Conservation (phyloP, 2,797 vertebrate genomes). For the Enteromius trimaculatus region DNA sequence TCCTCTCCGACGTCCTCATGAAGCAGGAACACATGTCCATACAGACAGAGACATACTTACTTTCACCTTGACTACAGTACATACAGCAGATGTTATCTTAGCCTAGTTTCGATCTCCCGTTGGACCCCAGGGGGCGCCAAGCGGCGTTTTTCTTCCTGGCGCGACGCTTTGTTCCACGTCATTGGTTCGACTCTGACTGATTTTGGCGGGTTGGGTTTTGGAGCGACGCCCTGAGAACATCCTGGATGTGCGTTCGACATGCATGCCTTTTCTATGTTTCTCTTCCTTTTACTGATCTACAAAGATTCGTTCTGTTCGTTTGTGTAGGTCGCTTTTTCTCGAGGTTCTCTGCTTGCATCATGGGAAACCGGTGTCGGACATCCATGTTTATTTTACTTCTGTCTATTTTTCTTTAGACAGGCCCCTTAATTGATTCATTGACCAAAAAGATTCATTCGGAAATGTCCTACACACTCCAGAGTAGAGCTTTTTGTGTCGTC, state of each 20-base stretch:
- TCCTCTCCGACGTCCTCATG: conserved; percentile 49
- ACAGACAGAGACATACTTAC: conserved; percentile 20
- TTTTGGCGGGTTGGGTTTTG: conserved; percentile 20
- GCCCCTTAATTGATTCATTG: not conserved
- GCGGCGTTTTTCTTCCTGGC: not conserved
- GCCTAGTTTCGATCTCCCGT: conserved; percentile 39
- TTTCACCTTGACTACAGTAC: conserved; percentile 3
- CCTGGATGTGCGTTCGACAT: conserved; percentile 50
- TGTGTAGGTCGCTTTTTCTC: conserved; percentile 12
- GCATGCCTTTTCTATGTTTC: conserved; percentile 55
- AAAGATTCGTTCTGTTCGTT: not conserved
- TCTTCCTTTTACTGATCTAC: conserved; percentile 25
- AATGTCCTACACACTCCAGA: not conserved
- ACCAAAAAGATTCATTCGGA: not conserved
- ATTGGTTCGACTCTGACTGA: not conserved
- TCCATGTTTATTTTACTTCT: not conserved
- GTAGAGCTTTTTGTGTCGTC: not conserved
- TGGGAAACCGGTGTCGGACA: not conserved
- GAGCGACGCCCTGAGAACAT: conserved; percentile 23
- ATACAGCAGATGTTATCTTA: conserved; percentile 37
- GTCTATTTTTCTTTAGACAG: not conserved
- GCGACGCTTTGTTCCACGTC: conserved; percentile 4
- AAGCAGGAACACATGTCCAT: conserved; percentile 41
- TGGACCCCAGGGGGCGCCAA: conserved; percentile 35
- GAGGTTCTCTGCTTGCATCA: conserved; percentile 9